phyloP scores from a whole-genome alignment of 2,113 vertebrate genomes.

The Pipa parva region DNA sequence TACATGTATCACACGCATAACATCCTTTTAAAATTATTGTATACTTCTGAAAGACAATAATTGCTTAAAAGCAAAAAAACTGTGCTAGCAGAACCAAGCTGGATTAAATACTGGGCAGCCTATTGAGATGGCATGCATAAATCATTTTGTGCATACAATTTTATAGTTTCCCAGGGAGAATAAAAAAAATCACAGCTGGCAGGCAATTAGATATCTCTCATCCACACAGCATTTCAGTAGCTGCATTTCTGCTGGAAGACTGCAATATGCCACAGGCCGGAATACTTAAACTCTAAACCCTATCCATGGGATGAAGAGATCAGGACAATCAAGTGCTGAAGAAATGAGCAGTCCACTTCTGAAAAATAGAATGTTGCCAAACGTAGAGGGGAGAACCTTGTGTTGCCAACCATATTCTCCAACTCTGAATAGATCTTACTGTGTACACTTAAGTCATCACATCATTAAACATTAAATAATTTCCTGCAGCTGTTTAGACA shows the following conservation, averaged over 20 bases:
- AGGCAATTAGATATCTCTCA: constrained; percentile 31
- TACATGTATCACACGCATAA: background rate
- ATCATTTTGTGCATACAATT: constrained; percentile 18
- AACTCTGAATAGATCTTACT: too few relatives aligned
- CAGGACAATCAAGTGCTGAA: constrained; percentile 6
- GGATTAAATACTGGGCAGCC: background rate
- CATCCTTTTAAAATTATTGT: constrained; percentile 13
- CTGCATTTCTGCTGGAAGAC: constrained; percentile 16
- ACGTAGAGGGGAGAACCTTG: too few relatives aligned
- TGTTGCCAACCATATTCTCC: too few relatives aligned
- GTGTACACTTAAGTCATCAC: too few relatives aligned
- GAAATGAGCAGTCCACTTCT: constrained; percentile 9
- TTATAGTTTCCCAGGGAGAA: constrained; percentile 25
- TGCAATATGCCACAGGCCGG: constrained; percentile 23
- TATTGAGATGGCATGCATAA: constrained; percentile 12
- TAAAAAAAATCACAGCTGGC: constrained; percentile 9
- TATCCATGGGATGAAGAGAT: background rate
- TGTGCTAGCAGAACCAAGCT: background rate
- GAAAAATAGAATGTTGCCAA: too few relatives aligned
- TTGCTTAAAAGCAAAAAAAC: constrained; percentile 24
- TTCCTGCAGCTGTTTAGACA: too few relatives aligned
- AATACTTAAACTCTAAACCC: background rate
- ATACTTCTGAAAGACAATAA: constrained; percentile 5
- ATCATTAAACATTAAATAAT: too few relatives aligned
- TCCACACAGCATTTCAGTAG: constrained; percentile 11